Conservation (phyloP, 2,888 invertebrate genomes). For the Tillus elongatus region DNA sequence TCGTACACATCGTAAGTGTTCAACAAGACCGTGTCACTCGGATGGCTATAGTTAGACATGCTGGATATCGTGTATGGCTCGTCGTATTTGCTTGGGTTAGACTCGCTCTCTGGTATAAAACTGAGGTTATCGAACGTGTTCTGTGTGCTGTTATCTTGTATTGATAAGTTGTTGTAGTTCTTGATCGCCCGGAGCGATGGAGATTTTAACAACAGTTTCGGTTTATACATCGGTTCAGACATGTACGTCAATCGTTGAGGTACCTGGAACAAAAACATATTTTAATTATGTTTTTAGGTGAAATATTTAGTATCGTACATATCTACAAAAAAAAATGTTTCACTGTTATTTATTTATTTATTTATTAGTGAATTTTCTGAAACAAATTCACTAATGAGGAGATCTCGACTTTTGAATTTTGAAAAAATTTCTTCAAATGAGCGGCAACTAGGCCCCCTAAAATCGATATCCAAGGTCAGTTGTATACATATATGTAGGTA, state of each 20-base stretch:
- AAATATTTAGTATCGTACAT: too few species aligned
- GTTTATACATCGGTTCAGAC: constrained; percentile 19
- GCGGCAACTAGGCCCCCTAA: too few species aligned
- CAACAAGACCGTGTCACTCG: constrained; percentile 19
- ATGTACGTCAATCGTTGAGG: constrained; percentile 15
- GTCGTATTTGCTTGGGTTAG: constrained; percentile 20
- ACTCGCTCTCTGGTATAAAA: constrained; percentile 28
- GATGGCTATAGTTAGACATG: constrained; percentile 13
- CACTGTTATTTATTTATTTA: too few species aligned
- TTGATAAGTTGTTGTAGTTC: constrained; percentile 36
- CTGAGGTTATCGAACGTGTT: constrained; percentile 27
- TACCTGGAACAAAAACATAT: constrained; percentile 17
- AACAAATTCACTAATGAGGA: too few species aligned
- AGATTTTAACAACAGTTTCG: constrained; percentile 31
- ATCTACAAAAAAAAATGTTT: too few species aligned
- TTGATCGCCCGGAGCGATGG: constrained; percentile 37
- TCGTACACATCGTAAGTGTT: constrained; percentile 29
- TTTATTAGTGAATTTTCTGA: too few species aligned
- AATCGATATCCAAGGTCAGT: too few species aligned
- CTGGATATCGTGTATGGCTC: constrained; percentile 18
- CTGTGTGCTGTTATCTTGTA: constrained; percentile 22
- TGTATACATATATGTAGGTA: too few species aligned
- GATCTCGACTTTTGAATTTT: too few species aligned
- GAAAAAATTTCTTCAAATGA: too few species aligned
- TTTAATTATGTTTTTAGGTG: too few species aligned